Evolutionary conservation across 2,797 vertebrate species (phyloP).

Genomic region (Falco columbarius): DNA sequence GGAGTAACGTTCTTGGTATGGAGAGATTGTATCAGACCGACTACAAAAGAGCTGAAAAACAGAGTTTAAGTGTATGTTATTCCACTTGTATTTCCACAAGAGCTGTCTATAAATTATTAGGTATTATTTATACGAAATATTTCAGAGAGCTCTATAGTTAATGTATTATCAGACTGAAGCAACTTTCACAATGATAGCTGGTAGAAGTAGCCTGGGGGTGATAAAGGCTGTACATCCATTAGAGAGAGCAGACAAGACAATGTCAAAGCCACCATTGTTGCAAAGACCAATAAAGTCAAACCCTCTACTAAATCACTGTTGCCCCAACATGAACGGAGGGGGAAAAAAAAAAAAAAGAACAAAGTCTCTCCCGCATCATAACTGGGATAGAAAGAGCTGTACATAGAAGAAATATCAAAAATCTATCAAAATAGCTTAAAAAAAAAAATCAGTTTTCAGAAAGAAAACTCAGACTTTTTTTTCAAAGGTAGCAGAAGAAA

Average conservation of each 20-base stretch:
- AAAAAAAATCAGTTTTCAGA: neutral
- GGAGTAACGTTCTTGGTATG: neutral
- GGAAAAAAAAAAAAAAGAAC: neutral
- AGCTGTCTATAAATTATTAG: neutral
- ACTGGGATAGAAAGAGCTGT: neutral
- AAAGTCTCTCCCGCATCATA: neutral
- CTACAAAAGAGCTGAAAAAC: neutral
- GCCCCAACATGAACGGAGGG: neutral
- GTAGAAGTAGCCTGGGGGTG: neutral
- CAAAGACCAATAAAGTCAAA: neutral
- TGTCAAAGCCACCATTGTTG: neutral
- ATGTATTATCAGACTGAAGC: neutral
- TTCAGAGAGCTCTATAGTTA: neutral
- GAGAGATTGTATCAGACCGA: neutral
- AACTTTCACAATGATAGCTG: neutral
- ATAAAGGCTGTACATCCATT: neutral
- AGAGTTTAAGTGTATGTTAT: neutral
- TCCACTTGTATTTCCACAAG: neutral
- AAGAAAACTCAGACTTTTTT: neutral
- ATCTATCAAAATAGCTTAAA: neutral
- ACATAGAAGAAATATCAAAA: neutral
- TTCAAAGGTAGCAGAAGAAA: neutral
- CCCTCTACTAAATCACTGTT: neutral
- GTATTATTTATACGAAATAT: neutral
- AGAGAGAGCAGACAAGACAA: neutral